A percentile compares a stretch with the other conserved stretches of the same genome.
Evolutionary conservation across 2,797 vertebrate genomes (phyloP).

Genomic region (Falco biarmicus): DNA sequence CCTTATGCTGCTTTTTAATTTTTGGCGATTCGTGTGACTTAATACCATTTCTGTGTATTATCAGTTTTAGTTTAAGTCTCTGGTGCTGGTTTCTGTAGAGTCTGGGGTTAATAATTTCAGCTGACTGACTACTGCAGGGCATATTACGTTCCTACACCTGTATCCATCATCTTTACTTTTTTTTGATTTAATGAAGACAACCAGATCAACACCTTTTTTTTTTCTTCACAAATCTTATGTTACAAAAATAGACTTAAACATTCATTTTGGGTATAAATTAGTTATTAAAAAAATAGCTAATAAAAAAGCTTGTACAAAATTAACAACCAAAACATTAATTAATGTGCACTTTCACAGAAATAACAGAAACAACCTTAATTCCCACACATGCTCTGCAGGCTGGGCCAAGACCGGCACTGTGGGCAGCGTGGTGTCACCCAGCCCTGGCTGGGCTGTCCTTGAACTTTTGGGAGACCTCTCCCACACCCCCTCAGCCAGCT

Average conservation of each 20-base stretch:
- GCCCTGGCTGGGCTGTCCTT: accelerated
- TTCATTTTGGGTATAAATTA: not conserved
- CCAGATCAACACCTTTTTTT: not conserved
- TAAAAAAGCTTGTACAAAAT: not conserved
- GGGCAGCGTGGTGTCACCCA: accelerated
- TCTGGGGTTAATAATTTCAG: not conserved
- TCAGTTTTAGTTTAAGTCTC: not conserved
- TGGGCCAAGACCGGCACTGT: accelerated
- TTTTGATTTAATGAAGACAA: not conserved
- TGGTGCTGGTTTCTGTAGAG: not conserved
- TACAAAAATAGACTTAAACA: not conserved
- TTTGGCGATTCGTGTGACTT: not conserved
- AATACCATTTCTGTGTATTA: not conserved
- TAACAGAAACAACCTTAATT: not conserved
- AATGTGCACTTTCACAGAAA: not conserved
- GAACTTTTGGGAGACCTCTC: not conserved
- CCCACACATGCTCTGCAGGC: not conserved
- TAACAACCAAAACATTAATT: not conserved
- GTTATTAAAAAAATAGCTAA: not conserved
- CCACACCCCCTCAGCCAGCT: not conserved
- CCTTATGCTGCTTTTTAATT: not conserved
- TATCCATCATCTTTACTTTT: not conserved
- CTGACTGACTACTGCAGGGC: not conserved
- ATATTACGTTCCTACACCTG: not conserved
- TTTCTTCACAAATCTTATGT: not conserved